phyloP scores from a whole-genome alignment of 2,888 invertebrate genomes.

The Marronus borbonicus region DNA sequence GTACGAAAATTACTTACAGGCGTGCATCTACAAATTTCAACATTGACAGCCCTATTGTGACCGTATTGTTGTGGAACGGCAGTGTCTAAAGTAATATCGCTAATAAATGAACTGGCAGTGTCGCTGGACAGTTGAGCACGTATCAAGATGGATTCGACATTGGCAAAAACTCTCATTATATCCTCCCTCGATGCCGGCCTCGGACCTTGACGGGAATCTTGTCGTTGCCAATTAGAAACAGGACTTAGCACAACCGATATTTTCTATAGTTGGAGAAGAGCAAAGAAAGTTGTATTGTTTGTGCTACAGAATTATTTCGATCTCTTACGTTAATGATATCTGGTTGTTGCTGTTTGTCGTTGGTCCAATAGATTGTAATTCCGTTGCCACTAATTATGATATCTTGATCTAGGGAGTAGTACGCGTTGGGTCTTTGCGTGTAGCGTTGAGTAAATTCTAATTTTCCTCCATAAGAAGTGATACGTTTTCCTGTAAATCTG shows the following conservation, averaged over 20 bases:
- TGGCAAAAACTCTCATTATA: conserved; percentile 87
- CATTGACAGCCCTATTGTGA: conserved; percentile 78
- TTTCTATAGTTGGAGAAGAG: conserved; percentile 67
- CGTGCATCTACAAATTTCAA: conserved; percentile 92
- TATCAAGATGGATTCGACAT: conserved; percentile 86
- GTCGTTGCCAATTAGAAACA: conserved; percentile 76
- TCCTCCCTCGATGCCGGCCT: conserved; percentile 82
- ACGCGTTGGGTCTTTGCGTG: conserved; percentile 71
- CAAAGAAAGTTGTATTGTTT: neutral
- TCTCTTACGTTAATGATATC: conserved; percentile 76
- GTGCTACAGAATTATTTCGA: no score
- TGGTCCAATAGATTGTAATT: conserved; percentile 83
- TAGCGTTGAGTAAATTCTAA: conserved; percentile 84
- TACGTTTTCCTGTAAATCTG: conserved; percentile 80
- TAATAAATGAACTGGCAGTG: conserved; percentile 78
- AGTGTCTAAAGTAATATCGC: conserved; percentile 90
- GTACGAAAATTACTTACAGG: conserved; percentile 66
- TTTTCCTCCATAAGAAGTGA: conserved; percentile 90
- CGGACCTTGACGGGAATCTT: conserved; percentile 72
- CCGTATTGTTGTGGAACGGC: conserved; percentile 78
- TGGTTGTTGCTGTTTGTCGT: conserved; percentile 74
- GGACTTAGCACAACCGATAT: conserved; percentile 79
- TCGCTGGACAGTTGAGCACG: conserved; percentile 83
- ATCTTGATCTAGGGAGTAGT: conserved; percentile 80
- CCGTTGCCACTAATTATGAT: conserved; percentile 87